Evolutionary conservation across 2,797 vertebrate species (phyloP), one percentile per base, ranked within the genome.

Genomic region (Chiroxiphia lanceolata): DNA sequence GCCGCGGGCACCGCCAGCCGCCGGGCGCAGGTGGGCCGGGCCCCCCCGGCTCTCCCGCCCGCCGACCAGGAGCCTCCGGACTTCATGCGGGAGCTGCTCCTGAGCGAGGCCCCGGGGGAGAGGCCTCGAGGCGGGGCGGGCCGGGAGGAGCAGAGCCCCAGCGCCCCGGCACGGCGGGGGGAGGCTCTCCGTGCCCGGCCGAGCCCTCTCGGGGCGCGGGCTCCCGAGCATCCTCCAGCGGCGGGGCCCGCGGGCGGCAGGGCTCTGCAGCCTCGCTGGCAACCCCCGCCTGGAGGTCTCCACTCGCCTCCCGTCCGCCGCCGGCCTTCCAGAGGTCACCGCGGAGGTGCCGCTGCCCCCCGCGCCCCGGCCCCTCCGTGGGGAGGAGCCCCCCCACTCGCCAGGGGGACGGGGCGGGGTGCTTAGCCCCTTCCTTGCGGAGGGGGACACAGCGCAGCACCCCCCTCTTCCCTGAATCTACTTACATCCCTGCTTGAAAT

Each of bases 41-140:
- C 92, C 89, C 89, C 93, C 44, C 79, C 83, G n/a, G 61, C 53
- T 74, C 78, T 64, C 79, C 93, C 91, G 84, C 48, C 94, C 92
- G 82, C 94, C 87, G 95, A 68, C 26, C 93, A 83, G 84, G 68
- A 85, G 60, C 67, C 94, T 94, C 92, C 81, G 29, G 80, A 64
- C 89, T 88, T 53, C 91, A 74, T 95, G 95, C 78, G 77, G 94
- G 89, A 95, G 92, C 85, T 25, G 90, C 93, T 87, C 90, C 50
- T 89, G 77, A 74, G 94, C 86, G 70, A 65, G 64, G 86, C 93
- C 87, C 87, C 78, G 40, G 70, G 80, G 87, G 84, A 96, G 93
- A 85, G 91, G 83, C 95, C 90, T 96, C 82, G 90, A 90, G 84
- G 87, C 69, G 88, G 89, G 92, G 87, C 71, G 47, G 34, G 76